phyloP scores from a whole-genome alignment of 2,797 vertebrate genomes.

The Gastrophryne carolinensis region DNA sequence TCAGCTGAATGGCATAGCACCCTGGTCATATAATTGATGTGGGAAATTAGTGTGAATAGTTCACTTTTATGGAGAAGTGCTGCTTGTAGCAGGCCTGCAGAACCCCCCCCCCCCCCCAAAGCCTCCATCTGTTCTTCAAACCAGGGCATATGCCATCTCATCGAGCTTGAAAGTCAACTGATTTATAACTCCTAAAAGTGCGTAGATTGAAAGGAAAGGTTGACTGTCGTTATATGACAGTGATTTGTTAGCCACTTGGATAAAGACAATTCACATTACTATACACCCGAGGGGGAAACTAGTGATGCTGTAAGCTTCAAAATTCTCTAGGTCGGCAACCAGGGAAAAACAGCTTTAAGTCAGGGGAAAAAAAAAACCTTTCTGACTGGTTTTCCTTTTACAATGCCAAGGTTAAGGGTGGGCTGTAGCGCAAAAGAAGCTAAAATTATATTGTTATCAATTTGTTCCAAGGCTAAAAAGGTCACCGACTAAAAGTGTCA shows the following conservation, averaged over 20 bases:
- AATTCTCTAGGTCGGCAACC: constrained; percentile 52
- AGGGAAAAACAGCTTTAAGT: constrained; percentile 50
- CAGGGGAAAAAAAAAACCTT: constrained; percentile 4
- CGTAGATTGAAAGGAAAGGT: constrained; percentile 73
- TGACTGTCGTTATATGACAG: constrained; percentile 58
- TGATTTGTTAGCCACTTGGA: constrained; percentile 69
- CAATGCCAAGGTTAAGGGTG: constrained; percentile 30
- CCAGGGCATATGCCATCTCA: constrained; percentile 75
- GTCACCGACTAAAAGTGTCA: constrained; percentile 43
- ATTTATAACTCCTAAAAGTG: constrained; percentile 74
- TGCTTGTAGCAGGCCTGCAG: constrained; percentile 74
- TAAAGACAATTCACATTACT: constrained; percentile 66
- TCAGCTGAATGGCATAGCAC: constrained; percentile 71
- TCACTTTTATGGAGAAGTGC: constrained; percentile 72
- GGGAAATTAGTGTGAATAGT: constrained; percentile 73
- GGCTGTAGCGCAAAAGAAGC: constrained; percentile 15
- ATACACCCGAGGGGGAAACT: constrained; percentile 57
- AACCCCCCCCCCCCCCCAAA: constrained; percentile 76
- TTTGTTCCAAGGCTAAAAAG: constrained; percentile 2
- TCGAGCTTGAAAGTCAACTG: constrained; percentile 73
- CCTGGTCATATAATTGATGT: constrained; percentile 74
- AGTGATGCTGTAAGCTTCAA: constrained; percentile 56
- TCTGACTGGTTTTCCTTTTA: constrained; percentile 13
- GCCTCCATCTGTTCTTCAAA: constrained; percentile 80
- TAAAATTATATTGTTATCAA: constrained; percentile 38